Evolutionary conservation across 30 jellyfish, hydroid and myxozoan species (phyloP), one percentile per base, ranked within the genome.

Genomic region (Chrysaora quinquecirrha): DNA sequence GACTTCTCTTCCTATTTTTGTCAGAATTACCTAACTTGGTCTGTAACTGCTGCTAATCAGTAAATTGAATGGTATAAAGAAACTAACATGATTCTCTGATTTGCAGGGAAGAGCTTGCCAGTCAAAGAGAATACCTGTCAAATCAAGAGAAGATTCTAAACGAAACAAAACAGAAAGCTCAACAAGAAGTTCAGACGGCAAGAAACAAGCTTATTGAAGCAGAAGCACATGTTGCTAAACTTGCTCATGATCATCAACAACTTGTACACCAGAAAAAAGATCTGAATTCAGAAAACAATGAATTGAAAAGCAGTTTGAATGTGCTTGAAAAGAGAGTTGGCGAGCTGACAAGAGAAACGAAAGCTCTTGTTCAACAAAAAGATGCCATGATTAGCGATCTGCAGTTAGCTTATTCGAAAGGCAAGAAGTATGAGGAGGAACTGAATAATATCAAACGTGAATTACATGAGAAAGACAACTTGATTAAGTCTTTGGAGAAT

Each of bases 351-450:
- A 74, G 81, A 33, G 81, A 82, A 46, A 60, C 86, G 31, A 82
- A 82, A 64, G 86, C 86, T 9, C 46, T 82, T 27, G 56, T 33
- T 29, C 93, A 82, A 52, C 93, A 82, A 34, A 82, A 82, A 70
- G 93, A 82, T 58, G 48, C 93, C 48, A 82, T 72, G 86, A 75
- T 82, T 20, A 82, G 66, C 31, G 93, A 82, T 46, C 93, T 82
- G 54, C 86, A 82, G 29, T 20, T 74, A 14, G 73, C 93, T 6
- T 60, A 82, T 48, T 61, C 81, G 33, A 82, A 82, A 30, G 80
- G 68, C 56, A 82, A 72, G 74, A 82, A 46, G 28, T 82, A 43
- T 22, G 93, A 82, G 38, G 93, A 34, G 30, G 93, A 82, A 21
- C 22, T 82, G 24, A 75, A 47, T 24, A 47, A 33, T 1, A 32